Evolutionary conservation across 2,888 invertebrate genomes (phyloP), one percentile per base, ranked within the genome.

Genomic region (Oasisia sp.): DNA sequence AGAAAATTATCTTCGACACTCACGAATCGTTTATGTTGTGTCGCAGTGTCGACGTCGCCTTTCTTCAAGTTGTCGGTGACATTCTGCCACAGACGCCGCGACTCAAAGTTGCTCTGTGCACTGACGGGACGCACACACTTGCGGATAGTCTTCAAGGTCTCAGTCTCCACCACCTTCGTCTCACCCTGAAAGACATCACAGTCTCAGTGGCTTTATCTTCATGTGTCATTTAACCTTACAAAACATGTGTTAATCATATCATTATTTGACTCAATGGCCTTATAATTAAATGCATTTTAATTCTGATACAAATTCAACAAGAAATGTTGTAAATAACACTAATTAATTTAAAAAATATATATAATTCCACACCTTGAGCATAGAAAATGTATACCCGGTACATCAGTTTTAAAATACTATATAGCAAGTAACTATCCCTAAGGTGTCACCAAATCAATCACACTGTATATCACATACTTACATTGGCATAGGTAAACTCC

Each of bases 81-180:
- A 94, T 96, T 95, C 91, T 96, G 95, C 97, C 97, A 97, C 32
- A 97, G 94, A 92, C 95, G 95, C 2, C 97, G 95, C 0, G 97
- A 97, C 94, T 97, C 97, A 94, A 95, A 95, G n/a, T 95, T 95
- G 32, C 95, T 95, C 94, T 97, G 97, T 74, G 95, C 94, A 4
- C 95, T 94, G 11, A 96, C 19, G 0, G 96, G 97, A 32, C 97
- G 95, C 19, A 97, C 96, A 90, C 96, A 94, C 94, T 97, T 97
- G 45, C 93, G 93, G 92, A 93, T 96, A 95, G 94, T 96, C 38
- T 93, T 92, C 92, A 94, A 91, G 32, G 91, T 91, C 0, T 45
- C 38, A n/a, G 94, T 94, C 91, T 94, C 92, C 0, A 94, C 89
- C 7, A 94, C 93, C 93, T 96, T 95, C 0, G 94, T 95, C 89